Conservation (phyloP, 1,140 invertebrate species). For the Chionoecetes opilio region DNA sequence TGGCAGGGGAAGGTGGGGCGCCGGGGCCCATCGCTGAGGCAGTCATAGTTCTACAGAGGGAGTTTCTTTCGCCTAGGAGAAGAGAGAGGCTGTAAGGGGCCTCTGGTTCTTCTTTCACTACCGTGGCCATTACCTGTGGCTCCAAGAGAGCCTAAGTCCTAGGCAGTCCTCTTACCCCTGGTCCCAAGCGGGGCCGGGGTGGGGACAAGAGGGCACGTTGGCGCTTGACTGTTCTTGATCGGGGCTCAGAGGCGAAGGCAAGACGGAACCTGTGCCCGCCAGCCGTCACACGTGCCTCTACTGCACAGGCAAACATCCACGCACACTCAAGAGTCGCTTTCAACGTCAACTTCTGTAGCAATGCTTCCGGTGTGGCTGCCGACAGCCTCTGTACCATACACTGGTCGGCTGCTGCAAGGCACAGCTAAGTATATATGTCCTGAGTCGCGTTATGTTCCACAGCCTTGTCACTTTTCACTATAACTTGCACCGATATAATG, state of each 20-base stretch:
- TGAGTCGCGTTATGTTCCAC: not conserved
- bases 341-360: slow-evolving; percentile 25
- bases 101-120: slow-evolving; percentile 72
- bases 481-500: not conserved
- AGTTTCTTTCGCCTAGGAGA: slow-evolving; percentile 59
- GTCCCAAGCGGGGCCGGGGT: slow-evolving; percentile 37
- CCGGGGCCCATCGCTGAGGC: slow-evolving; percentile 46
- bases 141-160: not conserved
- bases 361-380: not conserved
- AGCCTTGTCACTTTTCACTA: not conserved
- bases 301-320: slow-evolving; percentile 60
- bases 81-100: slow-evolving; percentile 69
- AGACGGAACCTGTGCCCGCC: slow-evolving; percentile 48
- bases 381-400: slow-evolving; percentile 6
- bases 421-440: not conserved
- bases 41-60: slow-evolving; percentile 68
- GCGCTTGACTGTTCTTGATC: not conserved
- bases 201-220: not conserved
- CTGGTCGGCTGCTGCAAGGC: not conserved
- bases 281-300: not conserved
- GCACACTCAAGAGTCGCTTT: not conserved
- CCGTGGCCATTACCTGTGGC: slow-evolving; percentile 64
- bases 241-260: not conserved
- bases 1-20: slow-evolving; percentile 36
- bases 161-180: slow-evolving; percentile 52